Conservation (phyloP, 2,888 invertebrate genomes). For the Athalia cordata region DNA sequence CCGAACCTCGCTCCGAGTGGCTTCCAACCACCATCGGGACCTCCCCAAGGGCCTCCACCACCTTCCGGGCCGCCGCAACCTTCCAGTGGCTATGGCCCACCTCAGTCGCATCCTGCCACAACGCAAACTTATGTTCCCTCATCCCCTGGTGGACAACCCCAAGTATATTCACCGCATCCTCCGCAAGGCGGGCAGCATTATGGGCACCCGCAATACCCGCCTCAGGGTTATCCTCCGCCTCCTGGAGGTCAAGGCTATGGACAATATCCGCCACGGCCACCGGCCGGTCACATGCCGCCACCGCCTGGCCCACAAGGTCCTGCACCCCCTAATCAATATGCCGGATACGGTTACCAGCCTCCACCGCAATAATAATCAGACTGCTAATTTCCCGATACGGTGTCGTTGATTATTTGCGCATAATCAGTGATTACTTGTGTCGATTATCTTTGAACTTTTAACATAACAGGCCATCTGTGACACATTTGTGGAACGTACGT, state of each 20-base stretch:
- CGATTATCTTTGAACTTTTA: too few species aligned
- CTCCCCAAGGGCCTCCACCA: conserved; percentile 70
- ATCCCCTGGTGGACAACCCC: conserved; percentile 76
- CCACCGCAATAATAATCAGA: conserved; percentile 79
- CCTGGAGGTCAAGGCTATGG: conserved; percentile 80
- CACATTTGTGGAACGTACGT: too few species aligned
- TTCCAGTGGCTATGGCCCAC: conserved; percentile 72
- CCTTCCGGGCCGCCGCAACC: conserved; percentile 67
- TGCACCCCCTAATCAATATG: conserved; percentile 84
- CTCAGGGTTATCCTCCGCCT: conserved; percentile 78
- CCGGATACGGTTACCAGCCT: conserved; percentile 87
- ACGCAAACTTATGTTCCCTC: conserved; percentile 72
- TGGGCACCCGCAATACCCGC: conserved; percentile 78
- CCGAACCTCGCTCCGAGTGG: conserved; percentile 76
- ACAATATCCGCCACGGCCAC: conserved; percentile 78
- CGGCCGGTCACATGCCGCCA: conserved; percentile 77
- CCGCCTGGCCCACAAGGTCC: conserved; percentile 82
- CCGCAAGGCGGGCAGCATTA: conserved; percentile 72
- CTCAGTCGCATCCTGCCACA: conserved; percentile 75
- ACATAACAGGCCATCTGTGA: too few species aligned
- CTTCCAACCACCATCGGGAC: conserved; percentile 73
- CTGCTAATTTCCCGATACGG: conserved; percentile 22
- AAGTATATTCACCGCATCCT: conserved; percentile 78
- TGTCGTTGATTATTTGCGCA: conserved; percentile 6
- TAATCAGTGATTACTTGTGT: neutral